Conservation (phyloP, 2,797 vertebrate species). For the Vespertilio murinus region DNA sequence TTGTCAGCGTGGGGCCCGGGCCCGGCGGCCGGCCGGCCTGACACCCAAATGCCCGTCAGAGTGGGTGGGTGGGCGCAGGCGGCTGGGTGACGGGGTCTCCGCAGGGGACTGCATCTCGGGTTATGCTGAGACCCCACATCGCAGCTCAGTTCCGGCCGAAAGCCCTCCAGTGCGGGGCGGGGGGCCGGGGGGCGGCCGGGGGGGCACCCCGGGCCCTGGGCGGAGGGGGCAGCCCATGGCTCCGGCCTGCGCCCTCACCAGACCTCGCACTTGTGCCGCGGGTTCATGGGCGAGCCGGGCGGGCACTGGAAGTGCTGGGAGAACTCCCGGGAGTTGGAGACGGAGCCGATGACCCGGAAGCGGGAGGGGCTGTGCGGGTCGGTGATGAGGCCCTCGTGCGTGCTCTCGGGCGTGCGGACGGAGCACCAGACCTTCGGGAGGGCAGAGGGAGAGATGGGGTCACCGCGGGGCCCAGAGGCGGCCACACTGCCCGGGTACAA, state of each 20-base stretch:
- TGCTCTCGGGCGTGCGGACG: conserved; percentile 94
- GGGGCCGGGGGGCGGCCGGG: neutral
- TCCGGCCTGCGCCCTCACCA: conserved; percentile 85
- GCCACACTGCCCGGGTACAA: rapidly evolving
- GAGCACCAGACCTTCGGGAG: conserved; percentile 94
- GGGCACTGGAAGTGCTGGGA: conserved; percentile 93
- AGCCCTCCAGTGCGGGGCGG: neutral
- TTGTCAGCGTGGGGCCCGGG: neutral
- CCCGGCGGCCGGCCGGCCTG: neutral
- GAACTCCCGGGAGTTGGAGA: conserved; percentile 95
- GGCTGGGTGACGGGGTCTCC: conserved; percentile 63
- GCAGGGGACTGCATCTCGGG: conserved; percentile 69
- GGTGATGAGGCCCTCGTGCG: conserved; percentile 95
- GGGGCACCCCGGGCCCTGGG: neutral
- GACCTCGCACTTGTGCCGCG: conserved; percentile 94
- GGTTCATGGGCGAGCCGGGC: conserved; percentile 92
- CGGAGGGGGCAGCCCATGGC: rapidly evolving
- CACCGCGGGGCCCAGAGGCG: neutral
- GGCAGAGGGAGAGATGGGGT: neutral
- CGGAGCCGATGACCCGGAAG: conserved; percentile 94
- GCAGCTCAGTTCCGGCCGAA: rapidly evolving
- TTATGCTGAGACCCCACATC: neutral
- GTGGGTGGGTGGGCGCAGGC: neutral
- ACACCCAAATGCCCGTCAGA: neutral
- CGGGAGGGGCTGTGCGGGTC: conserved; percentile 97